Base-by-base conservation (phyloP, 1,140 invertebrate species). In the Plectrocnemia conspersa region DNA sequence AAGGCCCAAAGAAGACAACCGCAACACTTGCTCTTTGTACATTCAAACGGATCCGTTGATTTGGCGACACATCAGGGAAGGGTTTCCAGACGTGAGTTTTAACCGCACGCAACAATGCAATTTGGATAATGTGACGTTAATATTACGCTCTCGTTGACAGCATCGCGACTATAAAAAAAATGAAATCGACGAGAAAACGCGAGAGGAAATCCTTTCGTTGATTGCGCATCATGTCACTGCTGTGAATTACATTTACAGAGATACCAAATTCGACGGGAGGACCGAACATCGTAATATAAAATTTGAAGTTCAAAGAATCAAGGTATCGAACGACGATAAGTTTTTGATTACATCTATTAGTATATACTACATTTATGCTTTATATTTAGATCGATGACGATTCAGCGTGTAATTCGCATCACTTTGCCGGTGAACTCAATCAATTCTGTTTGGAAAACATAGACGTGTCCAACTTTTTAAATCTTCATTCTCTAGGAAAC, bases 381-480 rank as follows among this genome's bases (percentile, higher is more conserved):
- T 15, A 41, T 50, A 45, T 54, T 13, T 59, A 74, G 74, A 94
- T 95, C 65, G 92, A 95, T 72, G 90, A 94, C 68, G 88, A 93
- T 65, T 82, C 84, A 0, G 79, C 88, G 15, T 95, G 91, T 68
- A 79, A 78, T 49, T 64, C 68, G 21, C 71, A 74, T 35, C 75
- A 78, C 16, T 78, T 77, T 56, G 79, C 81, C 52, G 81, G 81
- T 11, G 86, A 91, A 50, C 76, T 82, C 48, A 97, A 95, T 77
- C 89, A 90, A 41, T 99, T 98, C 71, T 99, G 97, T 71, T 84
- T 92, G 66, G 89, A 92, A 65, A 97, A 99, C 69, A 97, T 99
- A 64, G 97, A 99, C 71, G 97, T 98, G 40, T 97, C 93, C 63
- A 99, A 99, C 77, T 99, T 98, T 74, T 78, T 99, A 32, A 99